Conservation (phyloP, 2,113 vertebrate genomes). For the Empidonax traillii region DNA sequence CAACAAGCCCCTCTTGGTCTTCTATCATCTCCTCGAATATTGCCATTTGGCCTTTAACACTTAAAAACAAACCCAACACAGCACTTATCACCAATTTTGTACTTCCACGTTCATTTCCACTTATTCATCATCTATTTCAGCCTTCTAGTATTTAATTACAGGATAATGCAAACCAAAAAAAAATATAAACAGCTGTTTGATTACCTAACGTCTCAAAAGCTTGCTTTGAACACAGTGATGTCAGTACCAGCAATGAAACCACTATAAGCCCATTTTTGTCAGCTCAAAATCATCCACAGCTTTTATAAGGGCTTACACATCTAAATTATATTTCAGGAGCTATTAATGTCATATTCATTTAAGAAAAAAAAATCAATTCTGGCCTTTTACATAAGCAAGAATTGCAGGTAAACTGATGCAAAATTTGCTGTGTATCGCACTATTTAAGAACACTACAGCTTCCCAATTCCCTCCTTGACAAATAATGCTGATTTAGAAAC, state of each 20-base stretch:
- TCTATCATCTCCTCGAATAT: slow-evolving; percentile 99
- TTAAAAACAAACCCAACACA: slow-evolving; percentile 56
- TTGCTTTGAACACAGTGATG: neutral
- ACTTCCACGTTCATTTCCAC: neutral
- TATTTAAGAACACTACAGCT: neutral
- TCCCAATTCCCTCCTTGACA: neutral
- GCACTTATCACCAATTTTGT: neutral
- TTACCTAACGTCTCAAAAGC: neutral
- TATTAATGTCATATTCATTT: neutral
- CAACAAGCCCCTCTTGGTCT: slow-evolving; percentile 93
- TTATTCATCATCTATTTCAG: neutral
- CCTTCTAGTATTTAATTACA: neutral
- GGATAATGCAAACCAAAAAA: neutral
- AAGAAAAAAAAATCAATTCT: neutral
- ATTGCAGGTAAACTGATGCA: neutral
- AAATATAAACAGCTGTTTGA: neutral
- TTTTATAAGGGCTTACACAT: neutral
- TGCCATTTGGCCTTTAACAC: slow-evolving; percentile 94
- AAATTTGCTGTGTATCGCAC: neutral
- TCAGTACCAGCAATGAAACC: neutral
- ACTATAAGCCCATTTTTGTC: neutral
- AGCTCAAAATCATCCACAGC: neutral
- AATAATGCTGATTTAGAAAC: neutral
- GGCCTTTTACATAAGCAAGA: neutral
- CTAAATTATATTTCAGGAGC: neutral